Conservation (phyloP, 2,113 vertebrate species). For the Lipophrys pholis region DNA sequence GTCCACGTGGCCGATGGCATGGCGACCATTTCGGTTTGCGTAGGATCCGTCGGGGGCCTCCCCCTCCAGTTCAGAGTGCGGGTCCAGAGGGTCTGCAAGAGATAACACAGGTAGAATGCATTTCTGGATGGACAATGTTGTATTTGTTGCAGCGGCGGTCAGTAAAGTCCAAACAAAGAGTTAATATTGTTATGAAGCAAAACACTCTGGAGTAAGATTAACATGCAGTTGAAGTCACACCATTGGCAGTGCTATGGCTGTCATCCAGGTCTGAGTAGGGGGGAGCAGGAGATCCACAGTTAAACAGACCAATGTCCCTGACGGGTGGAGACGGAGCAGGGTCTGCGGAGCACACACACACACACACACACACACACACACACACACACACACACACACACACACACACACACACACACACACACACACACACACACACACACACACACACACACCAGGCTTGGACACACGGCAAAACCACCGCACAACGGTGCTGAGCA, state of each 20-base stretch:
- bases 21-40: constrained; percentile 84
- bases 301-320: constrained; percentile 88
- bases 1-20: constrained; percentile 85
- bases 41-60: constrained; percentile 78
- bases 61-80: constrained; percentile 82
- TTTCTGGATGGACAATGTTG: neutral
- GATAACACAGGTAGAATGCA: neutral
- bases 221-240: constrained; percentile 72
- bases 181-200: constrained; percentile 16
- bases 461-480: constrained; percentile 52
- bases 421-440: no score
- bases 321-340: constrained; percentile 90
- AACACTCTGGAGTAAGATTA: neutral
- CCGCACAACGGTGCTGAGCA: constrained; percentile 22
- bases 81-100: constrained; percentile 75
- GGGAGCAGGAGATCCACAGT: constrained; percentile 75
- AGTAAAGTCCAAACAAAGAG: neutral
- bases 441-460: constrained; percentile 59
- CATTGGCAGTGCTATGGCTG: constrained; percentile 78
- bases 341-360: constrained; percentile 81
- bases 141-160: neutral
- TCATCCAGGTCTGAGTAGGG: constrained; percentile 75
- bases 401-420: constrained; percentile 51
- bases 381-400: no score
- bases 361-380: no score